A percentile compares a stretch with the other conserved stretches of the same genome.
Conservation (phyloP, 2,797 vertebrate species). For the Myripristis murdjan region DNA sequence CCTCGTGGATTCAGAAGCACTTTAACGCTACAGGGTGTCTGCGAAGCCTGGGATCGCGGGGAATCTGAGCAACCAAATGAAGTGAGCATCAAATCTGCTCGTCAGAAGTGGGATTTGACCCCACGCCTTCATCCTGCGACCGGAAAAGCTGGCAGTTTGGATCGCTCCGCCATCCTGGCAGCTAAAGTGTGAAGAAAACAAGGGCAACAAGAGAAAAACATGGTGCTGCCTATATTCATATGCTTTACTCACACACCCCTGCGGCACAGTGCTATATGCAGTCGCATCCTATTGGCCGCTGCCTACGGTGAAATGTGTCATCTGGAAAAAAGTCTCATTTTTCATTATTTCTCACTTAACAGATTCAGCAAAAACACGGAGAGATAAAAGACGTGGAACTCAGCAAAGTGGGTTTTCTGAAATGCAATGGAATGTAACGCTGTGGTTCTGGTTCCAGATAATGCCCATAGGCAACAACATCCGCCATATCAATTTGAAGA, state of each 20-base stretch:
- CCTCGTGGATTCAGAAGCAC: slow-evolving; percentile 1
- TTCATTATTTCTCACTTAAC: not conserved
- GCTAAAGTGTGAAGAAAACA: too few species aligned
- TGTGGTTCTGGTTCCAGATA: slow-evolving; percentile 28
- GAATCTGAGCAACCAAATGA: not conserved
- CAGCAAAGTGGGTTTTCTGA: slow-evolving; percentile 18
- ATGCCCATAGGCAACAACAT: slow-evolving; percentile 30
- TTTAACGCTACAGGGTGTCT: slow-evolving; percentile 1
- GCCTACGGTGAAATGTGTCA: not conserved
- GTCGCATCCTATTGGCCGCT: not conserved
- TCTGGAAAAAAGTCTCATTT: too few species aligned
- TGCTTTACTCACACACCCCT: too few species aligned
- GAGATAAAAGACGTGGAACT: slow-evolving; percentile 44
- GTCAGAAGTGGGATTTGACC: not conserved
- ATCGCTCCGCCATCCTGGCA: not conserved
- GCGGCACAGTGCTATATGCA: too few species aligned
- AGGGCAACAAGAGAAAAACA: too few species aligned
- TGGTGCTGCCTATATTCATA: too few species aligned
- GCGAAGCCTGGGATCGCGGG: slow-evolving; percentile 18
- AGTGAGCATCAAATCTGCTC: not conserved
- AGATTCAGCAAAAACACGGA: slow-evolving; percentile 17
- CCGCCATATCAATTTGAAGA: too few species aligned
- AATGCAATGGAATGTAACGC: slow-evolving; percentile 16
- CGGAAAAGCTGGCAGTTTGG: not conserved
- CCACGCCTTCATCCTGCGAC: not conserved